Conservation (phyloP, 2,113 vertebrate species). For the Connochaetes taurinus region DNA sequence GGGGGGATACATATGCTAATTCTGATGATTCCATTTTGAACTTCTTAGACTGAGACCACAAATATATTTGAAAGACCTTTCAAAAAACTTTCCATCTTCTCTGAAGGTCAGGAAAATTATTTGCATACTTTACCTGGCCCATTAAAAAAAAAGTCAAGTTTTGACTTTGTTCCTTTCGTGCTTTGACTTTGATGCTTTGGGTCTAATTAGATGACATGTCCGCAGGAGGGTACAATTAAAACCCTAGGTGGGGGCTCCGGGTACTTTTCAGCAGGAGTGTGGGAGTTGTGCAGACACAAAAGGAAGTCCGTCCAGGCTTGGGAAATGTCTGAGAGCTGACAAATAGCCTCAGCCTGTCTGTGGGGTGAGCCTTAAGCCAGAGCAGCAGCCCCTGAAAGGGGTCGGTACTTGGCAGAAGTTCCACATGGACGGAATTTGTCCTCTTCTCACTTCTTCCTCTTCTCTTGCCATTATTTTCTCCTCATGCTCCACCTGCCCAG, state of each 20-base stretch:
- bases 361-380: not conserved
- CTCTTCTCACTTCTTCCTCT: not conserved
- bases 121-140: not conserved
- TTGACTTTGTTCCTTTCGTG: conserved; percentile 29
- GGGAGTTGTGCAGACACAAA: not conserved
- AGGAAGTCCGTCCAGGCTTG: not conserved
- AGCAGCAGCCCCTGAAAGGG: not conserved
- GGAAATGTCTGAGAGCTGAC: not conserved
- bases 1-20: not conserved
- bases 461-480: not conserved
- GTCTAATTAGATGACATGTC: not conserved
- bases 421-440: not conserved
- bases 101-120: conserved; percentile 14
- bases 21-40: not conserved
- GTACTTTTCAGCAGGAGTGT: not conserved
- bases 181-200: conserved; percentile 2
- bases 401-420: not conserved
- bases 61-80: not conserved
- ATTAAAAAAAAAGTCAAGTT: not conserved
- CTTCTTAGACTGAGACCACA: not conserved
- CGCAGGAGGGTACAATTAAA: not conserved
- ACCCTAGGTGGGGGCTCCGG: not conserved
- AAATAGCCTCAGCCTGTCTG: not conserved
- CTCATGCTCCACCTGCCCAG: not conserved
- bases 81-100: not conserved